Evolutionary conservation across 2,113 vertebrate species (phyloP).

Genomic region (Notiomystis cincta): DNA sequence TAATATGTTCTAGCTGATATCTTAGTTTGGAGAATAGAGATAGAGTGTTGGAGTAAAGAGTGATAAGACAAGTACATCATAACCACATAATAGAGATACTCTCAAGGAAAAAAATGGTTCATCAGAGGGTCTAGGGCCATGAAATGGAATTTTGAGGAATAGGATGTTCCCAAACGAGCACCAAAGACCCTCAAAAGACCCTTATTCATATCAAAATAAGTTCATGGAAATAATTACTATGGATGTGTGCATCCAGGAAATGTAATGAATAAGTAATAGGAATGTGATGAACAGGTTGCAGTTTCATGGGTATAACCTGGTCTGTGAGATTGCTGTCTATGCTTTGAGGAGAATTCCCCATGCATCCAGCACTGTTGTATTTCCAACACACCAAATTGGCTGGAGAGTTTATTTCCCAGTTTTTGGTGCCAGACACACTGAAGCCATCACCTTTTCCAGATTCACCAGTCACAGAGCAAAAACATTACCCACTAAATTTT

Average conservation of each 20-base stretch:
- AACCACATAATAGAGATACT: not conserved
- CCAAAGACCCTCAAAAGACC: not conserved
- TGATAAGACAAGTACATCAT: not conserved
- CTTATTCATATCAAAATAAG: not conserved
- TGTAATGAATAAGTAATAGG: not conserved
- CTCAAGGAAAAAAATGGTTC: not conserved
- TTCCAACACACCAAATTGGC: not conserved
- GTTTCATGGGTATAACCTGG: not conserved
- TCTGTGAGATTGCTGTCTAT: no score
- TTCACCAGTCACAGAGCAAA: not conserved
- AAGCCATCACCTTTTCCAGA: not conserved
- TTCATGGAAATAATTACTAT: not conserved
- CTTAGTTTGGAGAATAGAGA: not conserved
- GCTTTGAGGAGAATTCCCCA: not conserved
- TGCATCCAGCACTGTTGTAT: fast-evolving
- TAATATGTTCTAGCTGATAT: not conserved
- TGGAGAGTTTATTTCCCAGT: not conserved
- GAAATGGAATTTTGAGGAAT: not conserved
- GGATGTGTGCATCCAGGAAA: not conserved
- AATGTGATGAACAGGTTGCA: not conserved
- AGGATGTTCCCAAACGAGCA: fast-evolving
- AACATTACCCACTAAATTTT: not conserved
- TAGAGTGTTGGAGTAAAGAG: not conserved
- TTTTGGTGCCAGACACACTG: not conserved
- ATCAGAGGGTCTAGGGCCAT: not conserved